Conservation (phyloP, 2,888 invertebrate species). For the Protonemura montana region DNA sequence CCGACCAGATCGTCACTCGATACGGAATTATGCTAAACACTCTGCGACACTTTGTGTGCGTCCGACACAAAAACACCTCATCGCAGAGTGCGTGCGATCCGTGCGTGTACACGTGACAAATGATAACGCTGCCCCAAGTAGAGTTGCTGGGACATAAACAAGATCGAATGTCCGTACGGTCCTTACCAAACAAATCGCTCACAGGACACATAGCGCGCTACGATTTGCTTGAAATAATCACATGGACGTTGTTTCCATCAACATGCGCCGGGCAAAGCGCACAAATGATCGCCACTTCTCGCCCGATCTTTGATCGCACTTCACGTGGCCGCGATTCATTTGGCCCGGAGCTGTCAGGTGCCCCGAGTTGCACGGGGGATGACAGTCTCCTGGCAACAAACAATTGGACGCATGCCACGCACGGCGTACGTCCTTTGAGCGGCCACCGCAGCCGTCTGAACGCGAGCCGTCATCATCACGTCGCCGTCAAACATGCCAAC, state of each 20-base stretch:
- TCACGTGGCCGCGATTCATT: not conserved
- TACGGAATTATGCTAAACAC: not conserved
- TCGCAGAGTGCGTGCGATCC: not conserved
- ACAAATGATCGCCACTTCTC: too few species aligned
- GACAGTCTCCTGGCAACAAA: not conserved
- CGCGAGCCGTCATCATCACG: not conserved
- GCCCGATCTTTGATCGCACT: not conserved
- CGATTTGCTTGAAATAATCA: not conserved
- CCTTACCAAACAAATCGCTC: too few species aligned
- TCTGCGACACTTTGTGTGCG: too few species aligned
- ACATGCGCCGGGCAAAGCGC: not conserved
- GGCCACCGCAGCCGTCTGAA: not conserved
- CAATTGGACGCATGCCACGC: not conserved
- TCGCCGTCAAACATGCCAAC: not conserved
- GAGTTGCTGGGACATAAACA: too few species aligned
- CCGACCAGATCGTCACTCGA: not conserved
- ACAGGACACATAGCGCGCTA: not conserved
- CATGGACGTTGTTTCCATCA: not conserved
- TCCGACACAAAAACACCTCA: too few species aligned
- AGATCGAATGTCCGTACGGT: too few species aligned
- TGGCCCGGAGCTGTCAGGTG: too few species aligned
- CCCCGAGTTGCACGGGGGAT: not conserved
- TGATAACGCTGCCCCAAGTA: not conserved
- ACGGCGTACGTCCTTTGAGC: not conserved
- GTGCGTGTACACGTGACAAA: not conserved